phyloP scores from a whole-genome alignment of 2,888 invertebrate species.

The Cryptus armator region DNA sequence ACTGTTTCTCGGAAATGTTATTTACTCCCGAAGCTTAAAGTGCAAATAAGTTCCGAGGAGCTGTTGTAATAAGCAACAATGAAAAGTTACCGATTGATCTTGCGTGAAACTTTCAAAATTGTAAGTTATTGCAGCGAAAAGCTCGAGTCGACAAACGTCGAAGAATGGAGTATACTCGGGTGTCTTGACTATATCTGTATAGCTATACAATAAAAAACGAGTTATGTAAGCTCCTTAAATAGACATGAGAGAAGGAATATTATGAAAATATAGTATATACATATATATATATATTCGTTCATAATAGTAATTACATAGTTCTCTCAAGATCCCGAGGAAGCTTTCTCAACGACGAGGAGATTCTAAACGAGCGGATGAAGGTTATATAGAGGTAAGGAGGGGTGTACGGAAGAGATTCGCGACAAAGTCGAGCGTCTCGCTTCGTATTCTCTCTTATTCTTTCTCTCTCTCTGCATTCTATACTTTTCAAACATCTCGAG shows the following conservation, averaged over 20 bases:
- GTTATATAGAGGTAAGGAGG: constrained; percentile 8
- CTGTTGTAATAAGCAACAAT: constrained; percentile 20
- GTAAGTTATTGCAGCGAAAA: constrained; percentile 15
- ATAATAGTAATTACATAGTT: constrained; percentile 9
- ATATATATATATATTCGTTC: constrained; percentile 16
- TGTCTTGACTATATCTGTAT: neutral
- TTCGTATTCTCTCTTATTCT: neutral
- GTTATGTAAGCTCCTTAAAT: constrained; percentile 31
- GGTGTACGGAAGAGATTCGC: neutral
- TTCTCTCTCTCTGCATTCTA: neutral
- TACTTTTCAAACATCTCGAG: constrained; percentile 18
- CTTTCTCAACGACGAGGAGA: neutral
- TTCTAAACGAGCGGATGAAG: constrained; percentile 30
- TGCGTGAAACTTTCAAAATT: constrained; percentile 48
- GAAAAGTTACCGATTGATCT: constrained; percentile 62
- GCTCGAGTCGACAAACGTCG: constrained; percentile 16
- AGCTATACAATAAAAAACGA: constrained; percentile 27
- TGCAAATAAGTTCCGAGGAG: constrained; percentile 1
- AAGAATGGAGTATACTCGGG: neutral
- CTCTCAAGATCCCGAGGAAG: neutral
- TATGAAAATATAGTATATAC: neutral
- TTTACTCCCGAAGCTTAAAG: neutral
- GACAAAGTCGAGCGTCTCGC: constrained; percentile 22
- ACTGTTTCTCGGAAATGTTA: constrained; percentile 5
- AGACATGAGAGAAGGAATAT: constrained; percentile 1